Base-by-base conservation (phyloP, 2,888 invertebrate genomes). In the Lymantria dispar region DNA sequence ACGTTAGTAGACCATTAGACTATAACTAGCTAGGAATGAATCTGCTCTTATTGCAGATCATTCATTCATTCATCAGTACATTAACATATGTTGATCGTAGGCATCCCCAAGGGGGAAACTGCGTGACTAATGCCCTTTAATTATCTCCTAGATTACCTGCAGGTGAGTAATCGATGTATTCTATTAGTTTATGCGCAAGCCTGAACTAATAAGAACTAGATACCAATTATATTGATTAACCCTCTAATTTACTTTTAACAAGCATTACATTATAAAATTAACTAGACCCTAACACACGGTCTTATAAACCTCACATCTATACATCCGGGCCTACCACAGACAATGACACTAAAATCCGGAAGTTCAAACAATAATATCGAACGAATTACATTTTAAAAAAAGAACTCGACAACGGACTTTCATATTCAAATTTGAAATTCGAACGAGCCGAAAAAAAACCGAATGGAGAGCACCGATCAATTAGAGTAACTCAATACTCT, bases 401-500 rank as follows among this genome's bases (percentile, higher is more conserved):
- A 59, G 31, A 62, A 62, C 54, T 62, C 60, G 65, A 68, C 70
- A 73, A 74, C 68, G 76, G 74, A 77, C 77, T 69, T 68, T 66
- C 62, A 68, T 72, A 78, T 80, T 78, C 71, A 76, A 78, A 78
- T 80, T 78, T 74, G 76, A 81, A 85, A 81, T 78, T 74, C 72
- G 81, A 82, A 78, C 78, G 74, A 74, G 74, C 76, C 72, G 60
- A 72, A 42, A 82, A 82, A 78, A 71, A 68, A 69, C 70, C 70
- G 69, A 62, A 56, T 48, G 52, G 47, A 58, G 78, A 79, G 78
- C 75, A 72, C 72, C 77, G 86, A 87, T 89, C 88, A 88, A 91
- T 90, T 89, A 87, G 83, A 86, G 90, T 87, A 89, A 91, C 89
- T 88, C 89, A 85, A 90, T 90, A 89, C 85, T 77, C 81, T 88